These are phyloP conservation scores for Hemibagrus wyckioides DNA, from an alignment of 2,113 vertebrate genomes.

Conservation along the genomic window DNA sequence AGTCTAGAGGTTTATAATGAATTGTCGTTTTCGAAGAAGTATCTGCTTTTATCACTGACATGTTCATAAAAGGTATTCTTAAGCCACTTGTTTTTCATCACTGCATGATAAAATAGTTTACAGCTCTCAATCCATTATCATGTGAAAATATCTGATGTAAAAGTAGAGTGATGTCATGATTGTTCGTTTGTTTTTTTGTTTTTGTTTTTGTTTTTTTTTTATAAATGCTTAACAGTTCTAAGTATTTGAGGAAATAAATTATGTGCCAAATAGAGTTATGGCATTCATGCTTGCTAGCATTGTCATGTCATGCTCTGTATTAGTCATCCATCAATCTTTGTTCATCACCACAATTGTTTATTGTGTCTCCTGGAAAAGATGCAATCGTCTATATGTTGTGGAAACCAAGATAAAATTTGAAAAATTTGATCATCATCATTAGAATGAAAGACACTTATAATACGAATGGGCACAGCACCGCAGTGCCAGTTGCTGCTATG, in stretches of 20 bases:
- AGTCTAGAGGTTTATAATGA: not conserved
- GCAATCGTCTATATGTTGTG: not conserved
- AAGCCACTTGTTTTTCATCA: not conserved
- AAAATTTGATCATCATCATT: not conserved
- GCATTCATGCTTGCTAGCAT: not conserved
- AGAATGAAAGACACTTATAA: not conserved
- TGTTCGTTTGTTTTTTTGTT: no score
- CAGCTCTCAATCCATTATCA: not conserved
- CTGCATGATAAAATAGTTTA: not conserved
- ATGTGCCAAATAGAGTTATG: not conserved
- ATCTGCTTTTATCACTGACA: not conserved
- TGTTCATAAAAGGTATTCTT: not conserved
- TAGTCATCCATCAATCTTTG: not conserved
- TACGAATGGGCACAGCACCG: not conserved
- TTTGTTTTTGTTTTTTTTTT: no score
- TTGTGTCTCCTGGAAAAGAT: not conserved
- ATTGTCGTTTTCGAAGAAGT: not conserved
- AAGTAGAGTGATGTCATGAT: not conserved
- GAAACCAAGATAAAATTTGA: not conserved
- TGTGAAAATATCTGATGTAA: not conserved
- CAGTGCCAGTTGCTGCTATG: not conserved
- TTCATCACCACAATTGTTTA: not conserved
- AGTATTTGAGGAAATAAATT: not conserved
- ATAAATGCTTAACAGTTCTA: not conserved
- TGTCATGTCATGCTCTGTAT: not conserved